phyloP scores from a whole-genome alignment of 2,113 vertebrate species.

The Leuciscus idus region DNA sequence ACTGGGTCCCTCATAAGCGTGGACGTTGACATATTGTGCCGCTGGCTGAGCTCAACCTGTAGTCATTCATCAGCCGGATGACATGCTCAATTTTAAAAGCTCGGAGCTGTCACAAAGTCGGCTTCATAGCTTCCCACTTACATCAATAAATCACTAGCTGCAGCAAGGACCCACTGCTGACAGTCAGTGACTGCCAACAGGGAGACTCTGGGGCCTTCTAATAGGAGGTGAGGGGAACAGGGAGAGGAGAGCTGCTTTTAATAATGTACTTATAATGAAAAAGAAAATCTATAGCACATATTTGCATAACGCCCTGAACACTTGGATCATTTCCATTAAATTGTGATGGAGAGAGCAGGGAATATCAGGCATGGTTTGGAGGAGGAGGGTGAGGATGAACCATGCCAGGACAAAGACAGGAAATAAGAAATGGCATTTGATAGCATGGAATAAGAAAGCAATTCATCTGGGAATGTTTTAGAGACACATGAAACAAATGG shows the following conservation, averaged over 20 bases:
- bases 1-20: constrained; percentile 67
- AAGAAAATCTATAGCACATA: constrained; percentile 47
- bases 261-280: constrained; percentile 58
- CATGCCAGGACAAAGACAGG: background rate
- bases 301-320: constrained; percentile 50
- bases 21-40: constrained; percentile 74
- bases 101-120: constrained; percentile 74
- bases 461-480: background rate
- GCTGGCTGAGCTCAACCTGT: constrained; percentile 62
- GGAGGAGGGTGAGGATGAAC: background rate
- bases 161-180: constrained; percentile 47
- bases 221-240: constrained; percentile 51
- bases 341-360: constrained; percentile 31
- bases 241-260: constrained; percentile 50
- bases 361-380: background rate
- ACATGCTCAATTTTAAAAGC: constrained; percentile 74
- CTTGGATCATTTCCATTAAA: constrained; percentile 37
- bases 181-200: constrained; percentile 50
- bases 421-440: background rate
- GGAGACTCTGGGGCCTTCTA: constrained; percentile 32
- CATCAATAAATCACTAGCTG: constrained; percentile 72
- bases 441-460: background rate
- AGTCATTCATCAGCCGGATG: constrained; percentile 74
- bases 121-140: constrained; percentile 72
- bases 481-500: background rate